Evolutionary conservation across 2,888 invertebrate species (phyloP).

Genomic region (Drosophila flavopinicola): DNA sequence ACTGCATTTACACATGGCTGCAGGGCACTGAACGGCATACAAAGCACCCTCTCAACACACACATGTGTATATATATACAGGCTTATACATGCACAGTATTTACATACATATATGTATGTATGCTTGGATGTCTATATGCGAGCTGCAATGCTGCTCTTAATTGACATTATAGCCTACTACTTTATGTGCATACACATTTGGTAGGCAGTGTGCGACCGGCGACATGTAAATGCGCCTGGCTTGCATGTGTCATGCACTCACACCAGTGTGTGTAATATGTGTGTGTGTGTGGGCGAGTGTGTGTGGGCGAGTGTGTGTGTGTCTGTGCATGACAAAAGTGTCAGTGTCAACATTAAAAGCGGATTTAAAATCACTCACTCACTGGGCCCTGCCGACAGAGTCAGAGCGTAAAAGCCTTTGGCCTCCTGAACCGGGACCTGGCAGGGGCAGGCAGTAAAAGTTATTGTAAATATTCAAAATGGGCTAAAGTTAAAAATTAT

Average conservation of each 20-base stretch:
- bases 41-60: constrained; percentile 10
- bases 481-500: constrained; percentile 31
- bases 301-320: constrained; percentile 17
- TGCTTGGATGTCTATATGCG: constrained; percentile 4
- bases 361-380: constrained; percentile 82
- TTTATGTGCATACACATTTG: constrained; percentile 73
- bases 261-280: constrained; percentile 5
- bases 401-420: constrained; percentile 69
- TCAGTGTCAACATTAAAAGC: constrained; percentile 84
- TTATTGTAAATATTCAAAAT: constrained; percentile 44
- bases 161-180: constrained; percentile 82
- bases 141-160: constrained; percentile 61
- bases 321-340: constrained; percentile 76
- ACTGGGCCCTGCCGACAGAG: constrained; percentile 46
- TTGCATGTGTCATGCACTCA: constrained; percentile 65
- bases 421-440: constrained; percentile 37
- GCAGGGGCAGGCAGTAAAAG: constrained; percentile 11
- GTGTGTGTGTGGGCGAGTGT: constrained; percentile 9
- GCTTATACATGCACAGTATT: background rate
- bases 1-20: constrained; percentile 76
- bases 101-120: constrained; percentile 5
- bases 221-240: constrained; percentile 73
- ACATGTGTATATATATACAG: constrained; percentile 6
- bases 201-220: constrained; percentile 54
- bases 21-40: constrained; percentile 57